Base-by-base conservation (phyloP, 2,888 invertebrate genomes). In the Pycnomerus fuliginosus region DNA sequence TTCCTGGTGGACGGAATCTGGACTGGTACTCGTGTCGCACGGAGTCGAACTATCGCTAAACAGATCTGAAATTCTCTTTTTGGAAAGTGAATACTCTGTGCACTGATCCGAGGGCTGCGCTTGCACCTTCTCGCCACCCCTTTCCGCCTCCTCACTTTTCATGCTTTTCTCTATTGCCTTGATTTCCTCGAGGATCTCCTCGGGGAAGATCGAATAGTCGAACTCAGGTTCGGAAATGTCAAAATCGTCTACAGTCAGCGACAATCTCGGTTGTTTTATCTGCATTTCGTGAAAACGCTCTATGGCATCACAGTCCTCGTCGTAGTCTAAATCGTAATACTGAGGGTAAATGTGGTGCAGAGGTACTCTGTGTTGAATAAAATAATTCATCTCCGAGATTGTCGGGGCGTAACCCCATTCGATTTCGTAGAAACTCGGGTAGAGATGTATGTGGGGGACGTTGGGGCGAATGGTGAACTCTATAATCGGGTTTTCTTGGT, bases 391-490 rank as follows among this genome's bases (percentile, higher is more conserved):
- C 49, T 66, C 64, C 8, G 25, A 28, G 1, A 55, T 40, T 33
- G 52, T 64, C 15, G 65, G 64, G 13, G 56, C 61, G 11, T 56
- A 31, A 55, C 74, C 78, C 57, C 32, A 48, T 72, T 79, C 79
- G 48, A 79, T 68, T 69, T 76, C 77, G 49, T 61, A 64, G 71
- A 78, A 79, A 53, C 69, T 68, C 62, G 79, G 79, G 64, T 65
- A 74, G 65, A 78, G 72, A 71, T 78, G 74, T 55, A 71, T 57
- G 64, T 71, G 73, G n/a, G n/a, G n/a, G n/a, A n/a, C n/a, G 20
- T 20, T 62, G 62, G 29, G 28, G 61, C 49, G 50, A 60, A 24
- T 10, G 54, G 46, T 3, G 30, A 51, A 33, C 46, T 50, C 34
- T 55, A 10, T 12, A 22, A 16, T 1, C 16, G 11, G 7, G 22